A percentile compares a stretch with the other conserved stretches of the same genome.
These are phyloP conservation scores for Nephrotoma appendiculata DNA, from an alignment of 2,888 invertebrate species.

Conservation along the genomic window DNA sequence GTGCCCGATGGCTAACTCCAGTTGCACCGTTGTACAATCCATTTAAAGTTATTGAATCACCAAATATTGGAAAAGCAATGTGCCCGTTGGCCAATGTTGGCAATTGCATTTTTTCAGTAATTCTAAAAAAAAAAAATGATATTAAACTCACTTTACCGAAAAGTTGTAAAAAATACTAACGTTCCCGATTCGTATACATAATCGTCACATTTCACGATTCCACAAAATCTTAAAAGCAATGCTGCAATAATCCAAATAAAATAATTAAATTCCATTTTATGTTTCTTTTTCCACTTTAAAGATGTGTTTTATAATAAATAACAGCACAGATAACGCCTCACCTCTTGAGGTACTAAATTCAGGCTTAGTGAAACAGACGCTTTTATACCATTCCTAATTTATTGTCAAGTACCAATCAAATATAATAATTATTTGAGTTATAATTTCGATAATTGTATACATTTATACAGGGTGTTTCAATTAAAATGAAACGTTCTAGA, in stretches of 20 bases:
- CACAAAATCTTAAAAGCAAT: neutral
- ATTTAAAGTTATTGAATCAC: slow-evolving; percentile 43
- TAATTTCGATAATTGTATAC: neutral
- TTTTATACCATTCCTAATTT: neutral
- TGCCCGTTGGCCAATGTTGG: slow-evolving; percentile 45
- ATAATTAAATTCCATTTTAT: neutral
- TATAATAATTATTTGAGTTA: neutral
- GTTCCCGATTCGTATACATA: neutral
- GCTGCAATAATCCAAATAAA: neutral
- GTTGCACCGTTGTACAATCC: slow-evolving; percentile 41
- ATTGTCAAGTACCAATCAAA: neutral
- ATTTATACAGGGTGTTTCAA: no score
- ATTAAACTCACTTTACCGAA: neutral
- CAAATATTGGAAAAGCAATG: slow-evolving; percentile 41
- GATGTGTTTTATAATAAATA: neutral
- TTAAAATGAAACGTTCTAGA: no score
- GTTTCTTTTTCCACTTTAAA: neutral
- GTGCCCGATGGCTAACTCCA: slow-evolving; percentile 41
- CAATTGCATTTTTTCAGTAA: slow-evolving; percentile 27
- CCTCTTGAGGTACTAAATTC: neutral
- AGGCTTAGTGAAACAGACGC: neutral
- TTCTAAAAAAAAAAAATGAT: neutral
- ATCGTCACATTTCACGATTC: neutral
- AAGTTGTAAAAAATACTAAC: neutral
- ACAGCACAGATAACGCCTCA: neutral